Evolutionary conservation across 2,797 vertebrate species (phyloP), one percentile per base, ranked within the genome.

Genomic region (Channallabes apus): DNA sequence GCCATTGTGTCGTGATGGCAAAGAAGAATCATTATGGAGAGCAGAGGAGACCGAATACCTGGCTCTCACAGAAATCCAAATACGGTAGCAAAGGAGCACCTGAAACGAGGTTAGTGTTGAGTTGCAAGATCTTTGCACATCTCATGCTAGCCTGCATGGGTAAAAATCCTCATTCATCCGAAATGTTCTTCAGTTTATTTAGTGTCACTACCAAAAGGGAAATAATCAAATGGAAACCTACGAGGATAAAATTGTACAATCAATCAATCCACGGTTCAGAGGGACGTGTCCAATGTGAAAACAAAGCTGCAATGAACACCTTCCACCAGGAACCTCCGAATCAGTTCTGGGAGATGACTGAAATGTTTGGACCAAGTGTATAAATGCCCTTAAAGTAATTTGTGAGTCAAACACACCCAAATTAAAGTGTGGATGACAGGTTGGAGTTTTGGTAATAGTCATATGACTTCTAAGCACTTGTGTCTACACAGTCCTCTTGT

Each of bases 331-430:
- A 79, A 27, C 22, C 2, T 8, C 59, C 20, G 38, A 29, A 29
- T 62, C 72, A 77, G 4, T 12, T 76, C 58, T 46, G 24, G 14
- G 24, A 80, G 35, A 64, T 6, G 24, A 17, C 35, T 64, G 12
- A 46, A 29, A 7, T 11, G 14, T 80, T 51, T 80, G 38, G 61
- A 2, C 4, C 24, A 46, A 65, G 78, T 51, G 61, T 64, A 3
- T 11, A 80, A 27, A 46, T 6, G 0, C 24, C 24, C 22, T 80
- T 27, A 80, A 80, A 29, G 77, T 64, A 80, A 27, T 80, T 51
- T 61, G 38, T 85, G 77, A 61, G 56, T 69, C 20, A 51, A 61
- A 51, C 12, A 65, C 24, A 80, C 61, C 4, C 35, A 80, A 65
- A 41, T 80, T 27, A n/a, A 27, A 64, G 38, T 80, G 24, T 62